Conservation (phyloP, 2,797 vertebrate species). For the Gypaetus barbatus region DNA sequence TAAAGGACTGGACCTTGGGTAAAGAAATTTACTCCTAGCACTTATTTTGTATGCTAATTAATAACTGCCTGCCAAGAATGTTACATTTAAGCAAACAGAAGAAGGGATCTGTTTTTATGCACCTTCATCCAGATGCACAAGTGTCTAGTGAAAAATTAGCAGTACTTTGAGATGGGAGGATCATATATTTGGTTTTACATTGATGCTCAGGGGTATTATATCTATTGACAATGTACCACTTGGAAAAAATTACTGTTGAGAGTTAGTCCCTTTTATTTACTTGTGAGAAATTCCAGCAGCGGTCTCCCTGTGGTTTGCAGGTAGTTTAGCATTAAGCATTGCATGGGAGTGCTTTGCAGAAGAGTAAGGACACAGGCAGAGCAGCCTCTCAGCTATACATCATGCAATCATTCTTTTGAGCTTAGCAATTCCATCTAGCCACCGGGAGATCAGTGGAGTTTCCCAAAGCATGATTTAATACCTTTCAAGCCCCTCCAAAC, state of each 20-base stretch:
- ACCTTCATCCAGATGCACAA: background rate
- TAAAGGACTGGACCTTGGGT: background rate
- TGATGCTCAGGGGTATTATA: background rate
- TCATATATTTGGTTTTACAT: background rate
- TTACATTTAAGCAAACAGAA: background rate
- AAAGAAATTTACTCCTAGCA: background rate
- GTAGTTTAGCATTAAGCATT: background rate
- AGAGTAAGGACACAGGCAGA: background rate
- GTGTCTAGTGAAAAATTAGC: background rate
- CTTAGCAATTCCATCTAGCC: background rate
- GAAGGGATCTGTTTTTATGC: background rate
- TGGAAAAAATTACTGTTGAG: background rate
- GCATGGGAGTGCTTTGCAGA: background rate
- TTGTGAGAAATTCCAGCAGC: background rate
- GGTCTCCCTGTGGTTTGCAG: background rate
- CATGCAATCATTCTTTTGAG: background rate
- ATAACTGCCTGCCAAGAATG: background rate
- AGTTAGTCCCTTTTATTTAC: background rate
- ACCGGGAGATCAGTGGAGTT: background rate
- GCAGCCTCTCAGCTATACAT: background rate
- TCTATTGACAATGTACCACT: background rate
- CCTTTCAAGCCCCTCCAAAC: background rate
- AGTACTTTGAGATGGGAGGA: background rate
- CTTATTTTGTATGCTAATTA: background rate
- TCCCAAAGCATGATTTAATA: background rate